These are phyloP conservation scores for Morpho deidamia DNA, from an alignment of 2,888 invertebrate genomes.

Conservation along the genomic window DNA sequence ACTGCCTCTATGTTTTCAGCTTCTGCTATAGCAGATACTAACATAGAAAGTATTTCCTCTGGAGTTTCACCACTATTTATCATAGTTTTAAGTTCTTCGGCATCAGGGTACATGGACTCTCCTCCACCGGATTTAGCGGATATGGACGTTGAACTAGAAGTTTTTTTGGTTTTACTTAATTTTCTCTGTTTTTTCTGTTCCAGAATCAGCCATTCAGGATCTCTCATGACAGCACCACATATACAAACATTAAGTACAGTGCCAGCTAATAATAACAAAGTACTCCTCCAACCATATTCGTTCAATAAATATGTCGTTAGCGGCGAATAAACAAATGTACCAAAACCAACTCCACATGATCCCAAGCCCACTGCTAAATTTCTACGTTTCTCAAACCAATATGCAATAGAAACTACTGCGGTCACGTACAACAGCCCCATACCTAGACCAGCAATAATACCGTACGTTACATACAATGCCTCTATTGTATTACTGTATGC, in stretches of 20 bases:
- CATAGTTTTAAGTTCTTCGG: slow-evolving; percentile 82
- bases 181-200: slow-evolving; percentile 80
- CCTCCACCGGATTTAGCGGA: slow-evolving; percentile 65
- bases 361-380: slow-evolving; percentile 92
- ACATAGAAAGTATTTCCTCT: slow-evolving; percentile 80
- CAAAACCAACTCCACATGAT: slow-evolving; percentile 93
- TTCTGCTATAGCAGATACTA: slow-evolving; percentile 79
- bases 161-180: slow-evolving; percentile 71
- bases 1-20: slow-evolving; percentile 67
- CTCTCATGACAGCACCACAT: slow-evolving; percentile 91
- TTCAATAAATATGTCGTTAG: slow-evolving; percentile 86
- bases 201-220: slow-evolving; percentile 88
- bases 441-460: slow-evolving; percentile 90
- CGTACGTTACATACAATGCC: slow-evolving; percentile 89
- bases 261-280: slow-evolving; percentile 87
- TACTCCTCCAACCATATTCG: slow-evolving; percentile 89
- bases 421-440: slow-evolving; percentile 92
- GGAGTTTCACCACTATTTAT: slow-evolving; percentile 85
- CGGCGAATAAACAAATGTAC: slow-evolving; percentile 92
- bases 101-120: slow-evolving; percentile 79
- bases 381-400: slow-evolving; percentile 94
- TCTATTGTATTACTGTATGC: slow-evolving; percentile 84
- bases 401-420: slow-evolving; percentile 93
- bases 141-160: slow-evolving; percentile 74
- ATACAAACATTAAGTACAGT: slow-evolving; percentile 92